phyloP scores from a whole-genome alignment of 2,797 vertebrate genomes.

The Lagodon rhomboides region DNA sequence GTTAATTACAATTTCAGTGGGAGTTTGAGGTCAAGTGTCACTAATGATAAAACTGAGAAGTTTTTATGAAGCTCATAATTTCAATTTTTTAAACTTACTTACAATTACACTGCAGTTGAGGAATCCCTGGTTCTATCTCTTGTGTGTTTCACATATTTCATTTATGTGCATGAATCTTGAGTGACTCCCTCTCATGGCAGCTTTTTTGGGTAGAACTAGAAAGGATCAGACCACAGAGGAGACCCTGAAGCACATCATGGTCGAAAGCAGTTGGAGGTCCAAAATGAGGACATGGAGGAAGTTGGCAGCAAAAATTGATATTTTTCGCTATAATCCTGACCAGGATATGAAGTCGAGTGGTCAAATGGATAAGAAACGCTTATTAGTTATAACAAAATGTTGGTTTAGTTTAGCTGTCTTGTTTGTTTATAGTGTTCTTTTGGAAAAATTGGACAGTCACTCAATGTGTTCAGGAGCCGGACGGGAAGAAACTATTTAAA shows the following conservation, averaged over 20 bases:
- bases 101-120: neutral
- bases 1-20: constrained; percentile 17
- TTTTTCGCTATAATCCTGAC: neutral
- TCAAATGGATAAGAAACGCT: neutral
- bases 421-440: constrained; percentile 11
- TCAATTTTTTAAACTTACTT: neutral
- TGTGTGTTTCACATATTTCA: neutral
- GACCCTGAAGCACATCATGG: constrained; percentile 1
- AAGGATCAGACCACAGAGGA: neutral
- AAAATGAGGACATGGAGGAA: neutral
- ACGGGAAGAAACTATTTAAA: neutral
- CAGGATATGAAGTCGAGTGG: too few species aligned
- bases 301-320: neutral
- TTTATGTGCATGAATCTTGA: neutral
- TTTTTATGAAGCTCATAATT: neutral
- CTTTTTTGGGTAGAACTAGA: neutral
- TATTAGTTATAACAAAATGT: neutral
- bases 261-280: neutral
- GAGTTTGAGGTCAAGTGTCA: constrained; percentile 1
- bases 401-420: neutral
- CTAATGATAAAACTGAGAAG: neutral
- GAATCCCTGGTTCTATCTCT: neutral
- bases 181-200: neutral
- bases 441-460: neutral
- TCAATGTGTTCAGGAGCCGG: neutral